A percentile compares a stretch with the other conserved stretches of the same genome.
phyloP scores from a whole-genome alignment of 1,140 invertebrate genomes.

The Bursaphelenchus mucronatus region DNA sequence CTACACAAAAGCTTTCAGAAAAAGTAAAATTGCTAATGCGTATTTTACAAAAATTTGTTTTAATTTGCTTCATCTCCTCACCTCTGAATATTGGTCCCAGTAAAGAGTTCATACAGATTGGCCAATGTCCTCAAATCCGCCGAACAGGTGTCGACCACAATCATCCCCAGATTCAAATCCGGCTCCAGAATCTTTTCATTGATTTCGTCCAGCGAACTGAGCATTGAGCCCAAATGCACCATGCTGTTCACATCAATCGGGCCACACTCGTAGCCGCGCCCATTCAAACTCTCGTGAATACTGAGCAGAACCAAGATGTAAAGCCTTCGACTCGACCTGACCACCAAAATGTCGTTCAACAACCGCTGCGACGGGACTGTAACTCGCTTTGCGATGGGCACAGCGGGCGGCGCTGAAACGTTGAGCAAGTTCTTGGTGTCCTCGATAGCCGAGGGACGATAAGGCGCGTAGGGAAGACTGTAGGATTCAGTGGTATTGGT shows the following conservation, averaged over 20 bases:
- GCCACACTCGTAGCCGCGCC: constrained; percentile 52
- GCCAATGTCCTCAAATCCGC: constrained; percentile 48
- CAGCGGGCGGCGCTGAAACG: neutral
- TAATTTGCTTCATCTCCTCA: constrained; percentile 7
- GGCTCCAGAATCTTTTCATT: constrained; percentile 32
- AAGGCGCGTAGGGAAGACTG: neutral
- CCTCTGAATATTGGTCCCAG: constrained; percentile 54
- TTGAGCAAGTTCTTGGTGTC: neutral
- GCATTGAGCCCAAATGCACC: constrained; percentile 44
- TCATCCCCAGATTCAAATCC: constrained; percentile 44
- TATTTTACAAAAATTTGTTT: neutral
- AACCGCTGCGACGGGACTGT: constrained; percentile 47
- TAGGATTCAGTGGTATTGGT: neutral
- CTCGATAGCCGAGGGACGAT: constrained; percentile 5
- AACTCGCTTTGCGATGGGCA: constrained; percentile 10
- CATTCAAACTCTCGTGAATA: constrained; percentile 36
- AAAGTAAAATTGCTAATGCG: no score
- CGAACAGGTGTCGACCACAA: constrained; percentile 51
- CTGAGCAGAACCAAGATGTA: constrained; percentile 48
- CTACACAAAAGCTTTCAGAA: no score
- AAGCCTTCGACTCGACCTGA: constrained; percentile 45
- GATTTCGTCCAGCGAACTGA: constrained; percentile 41
- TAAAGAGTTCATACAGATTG: constrained; percentile 51
- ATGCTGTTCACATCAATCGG: constrained; percentile 50
- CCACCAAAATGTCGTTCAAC: constrained; percentile 48